Evolutionary conservation across 1,140 invertebrate species (phyloP), one percentile per base, ranked within the genome.

Genomic region (Drosophila funebris): DNA sequence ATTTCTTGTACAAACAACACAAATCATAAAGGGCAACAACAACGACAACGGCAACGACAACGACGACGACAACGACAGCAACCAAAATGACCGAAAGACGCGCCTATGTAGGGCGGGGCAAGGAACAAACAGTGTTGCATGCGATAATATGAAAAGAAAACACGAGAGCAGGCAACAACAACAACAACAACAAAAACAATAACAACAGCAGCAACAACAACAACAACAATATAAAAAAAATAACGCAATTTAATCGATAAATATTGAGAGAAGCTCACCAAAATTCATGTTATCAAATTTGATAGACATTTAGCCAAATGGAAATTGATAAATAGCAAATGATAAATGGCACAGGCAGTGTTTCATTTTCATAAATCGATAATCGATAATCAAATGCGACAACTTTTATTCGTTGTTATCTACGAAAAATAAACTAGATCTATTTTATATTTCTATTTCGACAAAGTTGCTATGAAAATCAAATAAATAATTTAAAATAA

Each of bases 1-100:
- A 88, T 88, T 88, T 88, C 84, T 76, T 88, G 63, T 56, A 57
- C 84, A 88, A 88, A 89, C 84, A 88, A 84, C 76, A 79, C 83
- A 88, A 88, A 89, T 88, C 84, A 88, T 88, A 83, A 83, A 73
- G 22, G 37, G 37, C 14, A 53, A 29, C 41, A 36, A 64, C 20
- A 60, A 14, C 20, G 36, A 44, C n/a, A 13, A 39, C 48, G 43
- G 9, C 31, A 7, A 24, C 7, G 37, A 22, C 43, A 20, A 53
- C 18, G 44, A 18, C 22, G 31, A 56, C 11, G 14, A 44, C 46
- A 7, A 24, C 7, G 37, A 22, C 43, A 20, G 48, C 18, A 39
- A 18, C 22, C 46, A 37, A 24, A 36, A 13, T 66, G 62, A 57
- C 39, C 52, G 52, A 29, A 22, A 57, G 52, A 18, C 24, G 48